Evolutionary conservation across 2,797 vertebrate genomes (phyloP), one percentile per base, ranked within the genome.

Genomic region (Cynodonichthys magdalenae): DNA sequence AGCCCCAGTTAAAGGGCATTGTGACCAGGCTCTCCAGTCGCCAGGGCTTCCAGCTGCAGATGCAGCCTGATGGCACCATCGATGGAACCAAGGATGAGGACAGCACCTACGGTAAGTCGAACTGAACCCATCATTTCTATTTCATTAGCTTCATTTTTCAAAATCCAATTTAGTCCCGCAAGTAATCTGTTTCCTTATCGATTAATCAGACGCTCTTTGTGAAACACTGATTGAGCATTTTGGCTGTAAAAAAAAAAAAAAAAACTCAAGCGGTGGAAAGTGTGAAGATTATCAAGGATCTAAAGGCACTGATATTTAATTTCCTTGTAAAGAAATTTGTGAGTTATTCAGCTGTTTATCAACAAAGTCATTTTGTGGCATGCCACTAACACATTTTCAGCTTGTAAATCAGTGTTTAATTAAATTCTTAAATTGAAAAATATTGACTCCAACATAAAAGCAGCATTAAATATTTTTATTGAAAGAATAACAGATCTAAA

Each of bases 1-100:
- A 99, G 93, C 97, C 97, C 91, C 97, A 99, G 93, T 93, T 99
- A 87, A 99, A 99, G 94, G 97, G 97, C 86, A 99, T 99, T 85
- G 95, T 99, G 87, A 99, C 97, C 83, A 98, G 96, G 87, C 95
- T 99, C 0, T 97, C 96, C 92, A 98, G 95, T 88, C 93, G 97
- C 59, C 97, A 99, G 93, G 97, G 97, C 68, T 99, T 94, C 93
- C 96, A 98, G 94, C 94, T 99, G 88, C 97, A 98, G 90, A 92
- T 99, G 85, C 96, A 98, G 90, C 94, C 96, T 65, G 97, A 99
- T 85, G 97, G 97, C 85, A 97, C 95, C 83, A 95, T 99, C 45
- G 95, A 99, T 82, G 97, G 97, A 74, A 99, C 97, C 82, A 99
- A 97, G 92, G 97, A 99, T 69, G 97, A 99, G 82, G 97, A 99